A percentile compares a stretch with the other conserved stretches of the same genome.
Conservation (phyloP, 2,797 vertebrate genomes). For the Gila robusta region DNA sequence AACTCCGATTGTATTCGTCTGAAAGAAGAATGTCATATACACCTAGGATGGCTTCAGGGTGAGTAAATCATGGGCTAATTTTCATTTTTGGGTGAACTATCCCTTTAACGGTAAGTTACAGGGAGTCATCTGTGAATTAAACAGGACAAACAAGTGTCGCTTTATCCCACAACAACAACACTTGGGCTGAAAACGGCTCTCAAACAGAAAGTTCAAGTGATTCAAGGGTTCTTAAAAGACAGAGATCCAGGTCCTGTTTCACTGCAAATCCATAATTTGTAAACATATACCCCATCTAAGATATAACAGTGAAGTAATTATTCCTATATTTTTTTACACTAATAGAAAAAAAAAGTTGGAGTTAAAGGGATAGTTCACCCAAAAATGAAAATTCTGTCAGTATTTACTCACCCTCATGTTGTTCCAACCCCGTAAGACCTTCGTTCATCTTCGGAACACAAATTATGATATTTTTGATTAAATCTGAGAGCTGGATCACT, state of each 20-base stretch:
- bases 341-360: not conserved
- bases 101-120: not conserved
- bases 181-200: constrained; percentile 20
- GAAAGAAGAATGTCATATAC: too few relatives aligned
- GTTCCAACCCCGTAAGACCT: too few relatives aligned
- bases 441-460: too few relatives aligned
- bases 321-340: not conserved
- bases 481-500: too few relatives aligned
- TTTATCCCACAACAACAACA: constrained; percentile 42
- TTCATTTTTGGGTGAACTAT: too few relatives aligned
- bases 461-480: too few relatives aligned
- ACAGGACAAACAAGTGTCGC: not conserved
- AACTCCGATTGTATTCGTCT: too few relatives aligned
- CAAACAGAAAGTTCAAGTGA: constrained; percentile 38
- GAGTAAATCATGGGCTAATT: too few relatives aligned
- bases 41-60: too few relatives aligned
- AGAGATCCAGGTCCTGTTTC: not conserved
- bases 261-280: not conserved
- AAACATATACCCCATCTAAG: constrained; percentile 56
- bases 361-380: not conserved
- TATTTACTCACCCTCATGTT: too few relatives aligned
- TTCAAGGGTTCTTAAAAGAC: constrained; percentile 37
- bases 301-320: constrained; percentile 45
- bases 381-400: too few relatives aligned
- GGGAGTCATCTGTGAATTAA: not conserved